These are phyloP conservation scores for Phainopepla nitens DNA, from an alignment of 2,113 vertebrate genomes.

Conservation along the genomic window DNA sequence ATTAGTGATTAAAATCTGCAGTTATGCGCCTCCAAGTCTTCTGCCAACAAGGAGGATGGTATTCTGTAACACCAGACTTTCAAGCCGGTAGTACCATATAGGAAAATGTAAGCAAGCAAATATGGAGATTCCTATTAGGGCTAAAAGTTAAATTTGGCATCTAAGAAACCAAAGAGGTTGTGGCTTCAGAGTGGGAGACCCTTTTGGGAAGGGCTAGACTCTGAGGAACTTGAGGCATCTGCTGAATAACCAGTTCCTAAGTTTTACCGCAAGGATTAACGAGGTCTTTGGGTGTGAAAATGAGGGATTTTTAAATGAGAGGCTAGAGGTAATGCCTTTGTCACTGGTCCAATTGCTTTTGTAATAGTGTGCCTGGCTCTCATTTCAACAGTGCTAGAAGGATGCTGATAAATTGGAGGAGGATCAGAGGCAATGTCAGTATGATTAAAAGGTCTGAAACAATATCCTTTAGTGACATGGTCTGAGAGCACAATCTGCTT, in stretches of 20 bases:
- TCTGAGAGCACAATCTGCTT: conserved; percentile 1
- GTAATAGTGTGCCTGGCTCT: background rate
- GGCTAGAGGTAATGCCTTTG: background rate
- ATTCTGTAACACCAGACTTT: background rate
- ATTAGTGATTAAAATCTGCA: background rate
- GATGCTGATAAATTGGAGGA: conserved; percentile 29
- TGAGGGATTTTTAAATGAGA: background rate
- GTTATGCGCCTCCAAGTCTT: background rate
- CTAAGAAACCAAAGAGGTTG: background rate
- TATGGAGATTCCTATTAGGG: background rate
- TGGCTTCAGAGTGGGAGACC: background rate
- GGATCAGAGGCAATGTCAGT: conserved; percentile 16
- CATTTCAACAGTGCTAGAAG: background rate
- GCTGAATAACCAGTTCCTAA: background rate
- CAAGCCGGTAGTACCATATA: background rate
- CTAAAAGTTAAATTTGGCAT: background rate
- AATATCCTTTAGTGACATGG: background rate
- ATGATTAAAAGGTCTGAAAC: conserved; percentile 41
- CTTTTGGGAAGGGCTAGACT: background rate
- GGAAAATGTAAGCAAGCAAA: background rate
- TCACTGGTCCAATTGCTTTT: background rate
- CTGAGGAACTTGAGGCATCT: background rate
- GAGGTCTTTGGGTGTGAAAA: background rate
- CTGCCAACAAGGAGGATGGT: background rate
- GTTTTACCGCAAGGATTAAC: background rate